Evolutionary conservation across 2,888 invertebrate genomes (phyloP).

Genomic region (Apotomis turbidana): DNA sequence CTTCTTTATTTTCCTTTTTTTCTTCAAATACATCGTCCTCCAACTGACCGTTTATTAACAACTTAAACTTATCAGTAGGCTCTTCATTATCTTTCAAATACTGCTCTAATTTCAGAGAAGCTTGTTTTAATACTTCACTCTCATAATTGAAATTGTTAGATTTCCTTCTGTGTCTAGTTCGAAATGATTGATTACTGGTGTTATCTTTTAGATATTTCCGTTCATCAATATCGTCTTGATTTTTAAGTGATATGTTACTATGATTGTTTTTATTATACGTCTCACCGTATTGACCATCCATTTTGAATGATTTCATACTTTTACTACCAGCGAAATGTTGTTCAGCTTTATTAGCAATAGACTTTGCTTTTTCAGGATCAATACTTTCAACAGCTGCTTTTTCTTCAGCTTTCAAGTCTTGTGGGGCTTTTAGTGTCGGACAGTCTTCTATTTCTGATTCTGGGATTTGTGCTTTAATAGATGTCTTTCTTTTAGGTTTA

Average conservation of each 20-base stretch:
- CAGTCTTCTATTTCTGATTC: slow-evolving; percentile 82
- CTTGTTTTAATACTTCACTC: slow-evolving; percentile 83
- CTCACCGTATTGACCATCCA: slow-evolving; percentile 72
- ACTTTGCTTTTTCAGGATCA: slow-evolving; percentile 70
- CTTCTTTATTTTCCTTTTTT: slow-evolving; percentile 48
- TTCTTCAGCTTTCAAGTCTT: slow-evolving; percentile 81
- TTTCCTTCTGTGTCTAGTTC: slow-evolving; percentile 67
- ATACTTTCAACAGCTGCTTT: slow-evolving; percentile 73
- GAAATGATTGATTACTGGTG: slow-evolving; percentile 74
- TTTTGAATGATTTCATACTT: slow-evolving; percentile 73
- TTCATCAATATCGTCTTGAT: slow-evolving; percentile 72
- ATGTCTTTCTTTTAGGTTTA: slow-evolving; percentile 75
- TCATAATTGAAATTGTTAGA: slow-evolving; percentile 85
- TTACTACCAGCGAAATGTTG: slow-evolving; percentile 68
- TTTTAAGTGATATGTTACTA: slow-evolving; percentile 70
- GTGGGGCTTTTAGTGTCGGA: slow-evolving; percentile 78
- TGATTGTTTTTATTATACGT: slow-evolving; percentile 73
- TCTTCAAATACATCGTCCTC: slow-evolving; percentile 66
- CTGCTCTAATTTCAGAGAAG: slow-evolving; percentile 80
- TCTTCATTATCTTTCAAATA: slow-evolving; percentile 74
- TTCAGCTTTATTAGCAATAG: slow-evolving; percentile 70
- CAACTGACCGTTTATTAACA: slow-evolving; percentile 61
- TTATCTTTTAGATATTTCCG: slow-evolving; percentile 75
- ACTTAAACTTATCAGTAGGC: slow-evolving; percentile 62
- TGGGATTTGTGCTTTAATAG: slow-evolving; percentile 70